These are phyloP conservation scores for Melieria crassipennis DNA, from an alignment of 2,888 invertebrate genomes.

Conservation along the genomic window DNA sequence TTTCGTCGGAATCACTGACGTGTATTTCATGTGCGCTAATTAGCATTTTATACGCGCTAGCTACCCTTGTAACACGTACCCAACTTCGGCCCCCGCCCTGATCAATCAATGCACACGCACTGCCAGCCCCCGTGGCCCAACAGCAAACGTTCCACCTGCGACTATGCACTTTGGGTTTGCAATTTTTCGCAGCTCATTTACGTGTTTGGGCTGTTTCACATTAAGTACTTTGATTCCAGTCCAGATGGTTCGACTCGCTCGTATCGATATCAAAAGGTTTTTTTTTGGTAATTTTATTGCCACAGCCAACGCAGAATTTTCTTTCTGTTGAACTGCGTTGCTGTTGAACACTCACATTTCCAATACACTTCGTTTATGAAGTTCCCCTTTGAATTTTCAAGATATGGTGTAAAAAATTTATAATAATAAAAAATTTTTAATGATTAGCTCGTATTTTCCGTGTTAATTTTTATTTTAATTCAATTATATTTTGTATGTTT, in stretches of 20 bases:
- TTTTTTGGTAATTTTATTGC: too few relatives aligned
- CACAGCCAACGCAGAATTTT: too few relatives aligned
- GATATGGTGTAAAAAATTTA: background rate
- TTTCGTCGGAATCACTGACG: constrained; percentile 2
- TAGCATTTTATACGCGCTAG: background rate
- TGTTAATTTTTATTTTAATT: constrained; percentile 21
- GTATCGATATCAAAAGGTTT: too few relatives aligned
- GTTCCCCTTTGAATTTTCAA: constrained; percentile 5
- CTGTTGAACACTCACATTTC: too few relatives aligned
- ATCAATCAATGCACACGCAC: background rate
- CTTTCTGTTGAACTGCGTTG: too few relatives aligned
- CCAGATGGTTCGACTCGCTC: too few relatives aligned
- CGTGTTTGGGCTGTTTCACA: too few relatives aligned
- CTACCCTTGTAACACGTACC: background rate
- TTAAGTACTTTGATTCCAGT: too few relatives aligned
- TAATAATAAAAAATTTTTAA: constrained; percentile 15
- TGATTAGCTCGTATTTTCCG: constrained; percentile 14
- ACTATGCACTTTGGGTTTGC: too few relatives aligned
- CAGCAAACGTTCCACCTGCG: background rate
- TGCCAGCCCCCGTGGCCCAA: background rate
- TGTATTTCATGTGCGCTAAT: constrained; percentile 15
- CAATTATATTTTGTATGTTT: constrained; percentile 7
- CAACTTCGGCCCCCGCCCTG: background rate
- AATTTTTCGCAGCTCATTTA: too few relatives aligned
- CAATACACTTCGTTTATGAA: background rate